These are phyloP conservation scores for Myrmecobius fasciatus DNA, from an alignment of 2,113 vertebrate species.

Conservation along the genomic window DNA sequence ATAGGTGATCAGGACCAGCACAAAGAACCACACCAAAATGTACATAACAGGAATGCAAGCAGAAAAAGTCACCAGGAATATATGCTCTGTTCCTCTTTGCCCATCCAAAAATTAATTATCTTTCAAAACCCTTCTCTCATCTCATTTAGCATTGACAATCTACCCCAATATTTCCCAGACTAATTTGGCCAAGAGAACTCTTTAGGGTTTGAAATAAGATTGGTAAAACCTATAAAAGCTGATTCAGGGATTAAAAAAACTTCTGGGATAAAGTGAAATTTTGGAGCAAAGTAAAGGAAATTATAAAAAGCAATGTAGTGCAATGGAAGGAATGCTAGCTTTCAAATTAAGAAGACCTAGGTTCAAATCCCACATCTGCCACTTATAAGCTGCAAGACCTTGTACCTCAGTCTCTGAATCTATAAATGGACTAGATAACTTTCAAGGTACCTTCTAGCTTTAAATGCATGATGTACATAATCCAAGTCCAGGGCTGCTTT, in stretches of 20 bases:
- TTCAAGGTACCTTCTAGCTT: background rate
- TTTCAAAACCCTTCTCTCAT: background rate
- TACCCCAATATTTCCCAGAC: conserved; percentile 6
- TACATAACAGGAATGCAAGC: conserved; percentile 11
- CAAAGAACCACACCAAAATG: background rate
- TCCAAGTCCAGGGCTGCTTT: background rate
- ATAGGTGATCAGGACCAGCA: background rate
- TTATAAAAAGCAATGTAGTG: background rate
- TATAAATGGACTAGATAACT: background rate
- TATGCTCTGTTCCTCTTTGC: background rate
- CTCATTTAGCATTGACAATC: background rate
- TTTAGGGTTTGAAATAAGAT: background rate
- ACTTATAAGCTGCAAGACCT: background rate
- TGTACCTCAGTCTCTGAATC: background rate
- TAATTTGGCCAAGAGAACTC: background rate
- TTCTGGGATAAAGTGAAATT: background rate
- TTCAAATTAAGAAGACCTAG: background rate
- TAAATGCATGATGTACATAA: background rate
- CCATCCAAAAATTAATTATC: conserved; percentile 2
- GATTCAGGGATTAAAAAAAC: background rate
- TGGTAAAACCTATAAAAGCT: background rate
- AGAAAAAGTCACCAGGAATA: background rate
- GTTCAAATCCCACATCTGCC: background rate
- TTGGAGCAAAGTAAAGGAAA: background rate
- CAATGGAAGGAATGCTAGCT: background rate